A percentile compares a stretch with the other conserved stretches of the same genome.
Conservation (phyloP, 2,888 invertebrate species). For the Cheilosia impressa region DNA sequence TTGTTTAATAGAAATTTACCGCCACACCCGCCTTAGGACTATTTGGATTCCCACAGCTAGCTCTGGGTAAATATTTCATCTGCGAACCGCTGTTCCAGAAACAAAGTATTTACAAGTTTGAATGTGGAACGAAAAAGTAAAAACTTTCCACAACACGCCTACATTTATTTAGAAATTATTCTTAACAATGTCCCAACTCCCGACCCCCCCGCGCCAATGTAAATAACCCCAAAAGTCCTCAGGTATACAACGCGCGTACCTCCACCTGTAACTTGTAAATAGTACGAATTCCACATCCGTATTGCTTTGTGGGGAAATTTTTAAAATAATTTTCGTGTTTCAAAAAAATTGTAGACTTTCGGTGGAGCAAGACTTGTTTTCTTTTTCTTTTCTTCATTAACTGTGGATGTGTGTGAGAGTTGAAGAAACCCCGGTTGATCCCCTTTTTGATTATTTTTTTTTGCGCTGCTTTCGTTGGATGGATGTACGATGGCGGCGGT, state of each 20-base stretch:
- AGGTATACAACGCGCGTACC: too few species aligned
- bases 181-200: conserved; percentile 44
- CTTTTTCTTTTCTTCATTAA: conserved; percentile 23
- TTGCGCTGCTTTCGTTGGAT: neutral
- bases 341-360: conserved; percentile 53
- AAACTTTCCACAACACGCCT: conserved; percentile 37
- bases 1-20: too few species aligned
- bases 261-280: conserved; percentile 32
- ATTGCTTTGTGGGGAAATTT: conserved; percentile 58
- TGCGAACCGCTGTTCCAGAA: too few species aligned
- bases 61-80: too few species aligned
- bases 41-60: too few species aligned
- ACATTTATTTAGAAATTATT: conserved; percentile 65
- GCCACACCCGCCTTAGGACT: too few species aligned
- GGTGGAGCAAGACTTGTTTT: conserved; percentile 20
- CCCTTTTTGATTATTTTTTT: conserved; percentile 23
- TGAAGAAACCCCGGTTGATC: conserved; percentile 43
- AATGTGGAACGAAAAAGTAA: neutral
- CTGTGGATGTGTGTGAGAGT: conserved; percentile 13
- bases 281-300: conserved; percentile 61
- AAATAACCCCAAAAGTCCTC: conserved; percentile 15
- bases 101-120: conserved; percentile 11
- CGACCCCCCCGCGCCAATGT: conserved; percentile 13
- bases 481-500: neutral
- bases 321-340: conserved; percentile 66